Evolutionary conservation across 30 jellyfish, hydroid and myxozoan species (phyloP), one percentile per base, ranked within the genome.

Genomic region (Hydractinia echinata): DNA sequence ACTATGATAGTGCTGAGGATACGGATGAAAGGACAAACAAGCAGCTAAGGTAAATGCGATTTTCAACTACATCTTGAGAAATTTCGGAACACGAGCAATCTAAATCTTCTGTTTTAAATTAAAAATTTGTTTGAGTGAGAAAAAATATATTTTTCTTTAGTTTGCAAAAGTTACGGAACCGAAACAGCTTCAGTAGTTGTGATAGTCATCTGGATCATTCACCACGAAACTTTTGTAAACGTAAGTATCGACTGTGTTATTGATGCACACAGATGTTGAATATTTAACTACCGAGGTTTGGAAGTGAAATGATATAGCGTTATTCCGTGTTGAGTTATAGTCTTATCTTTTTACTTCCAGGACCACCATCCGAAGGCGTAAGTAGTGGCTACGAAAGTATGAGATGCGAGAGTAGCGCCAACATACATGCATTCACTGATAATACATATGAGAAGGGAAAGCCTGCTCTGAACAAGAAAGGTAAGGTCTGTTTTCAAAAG

Each of bases 341-440:
- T 9, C 20, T 16, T 55, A 14, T 74, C 52, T 13, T 56, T 67
- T 53, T 55, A 66, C 76, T 54, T 80, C 88, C 82, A 67, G 98
- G 96, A 10, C 94, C 89, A 5, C 82, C 96, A 8, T 92, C 96
- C 21, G 98, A 92, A 83, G 98, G 98, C 4, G 92, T 92, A 48
- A 92, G 98, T 89, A 92, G 98, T 76, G 98, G 98, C 11, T 92
- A 92, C 80, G 98, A 92, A 73, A 92, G 98, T 89, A 92, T 92
- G 98, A 84, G 98, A 15, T 86, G 95, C 78, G 98, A 92, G 61
- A 92, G 98, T 76, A 76, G 87, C 52, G 95, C 83, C 11, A 92
- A 92, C 89, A 85, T 92, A 21, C 86, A 86, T 67, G 53, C 44
- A 30, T 30, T 2, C 44, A 30, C 44, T 30, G 76, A 52, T 54